Base-by-base conservation (phyloP, 2,797 vertebrate genomes). In the Lates japonicus region DNA sequence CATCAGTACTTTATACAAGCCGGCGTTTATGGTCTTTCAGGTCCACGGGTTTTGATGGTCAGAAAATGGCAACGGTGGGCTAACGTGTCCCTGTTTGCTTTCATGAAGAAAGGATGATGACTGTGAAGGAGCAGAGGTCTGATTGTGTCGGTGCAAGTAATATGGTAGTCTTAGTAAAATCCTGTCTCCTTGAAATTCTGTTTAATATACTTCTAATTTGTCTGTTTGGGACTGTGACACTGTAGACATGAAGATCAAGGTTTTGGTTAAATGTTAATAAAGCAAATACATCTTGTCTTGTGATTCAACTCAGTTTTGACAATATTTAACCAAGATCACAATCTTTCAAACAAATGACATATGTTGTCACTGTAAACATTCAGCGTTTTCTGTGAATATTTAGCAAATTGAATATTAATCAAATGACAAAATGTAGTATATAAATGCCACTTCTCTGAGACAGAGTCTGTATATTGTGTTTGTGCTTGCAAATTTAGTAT, bases 401-500 rank as follows among this genome's bases (percentile, higher is more conserved):
- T 20, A 61, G 51, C 12, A 48, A 13, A 19, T n/a, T 13, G 35
- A 9, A 14, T 29, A 17, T 12, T 49, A 59, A 60, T 58, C 46
- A 19, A 20, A 20, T 33, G 29, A 48, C 29, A 5, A 22, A 33
- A 11, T 39, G 33, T 39, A 49, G 2, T n/a, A 62, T 48, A 16
- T 33, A 60, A 35, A 41, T 63, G 49, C 59, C 0, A 37, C 42
- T 83, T 70, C 10, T 25, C 63, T n/a, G 29, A 55, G 25, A 25
- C 22, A 22, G 1, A 3, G 42, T 54, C 57, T 19, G 4, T n/a
- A 37, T 64, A 75, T 14, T 68, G 60, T 42, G 68, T 54, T 62
- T 69, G 63, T n/a, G 55, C 68, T 76, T 61, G 54, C 33, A 84
- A 77, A 81, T 68, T 31, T 6, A 29, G 65, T 42, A 74, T 78